Base-by-base conservation (phyloP, 2,797 vertebrate species). In the Pipistrellus kuhlii region DNA sequence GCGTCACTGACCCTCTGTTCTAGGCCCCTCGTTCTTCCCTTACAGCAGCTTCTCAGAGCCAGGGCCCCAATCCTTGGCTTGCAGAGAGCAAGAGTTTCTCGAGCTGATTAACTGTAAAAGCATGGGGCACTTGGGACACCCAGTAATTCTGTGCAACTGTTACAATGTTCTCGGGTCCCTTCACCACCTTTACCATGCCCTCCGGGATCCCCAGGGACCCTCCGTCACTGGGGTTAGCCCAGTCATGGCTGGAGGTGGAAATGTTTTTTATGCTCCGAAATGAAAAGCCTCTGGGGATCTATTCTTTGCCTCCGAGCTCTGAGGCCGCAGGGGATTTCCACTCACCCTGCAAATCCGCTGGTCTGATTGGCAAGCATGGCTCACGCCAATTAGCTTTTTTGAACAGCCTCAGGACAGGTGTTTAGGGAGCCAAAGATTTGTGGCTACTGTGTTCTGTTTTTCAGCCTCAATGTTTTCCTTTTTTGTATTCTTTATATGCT, bases 371-470 rank as follows among this genome's bases (percentile, higher is more conserved):
- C 84, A 94, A 80, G 91, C 41, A 6, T 35, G 32, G 35, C 10
- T 81, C n/a, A 11, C 8, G 53, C 59, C 89, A 92, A 59, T 93
- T 96, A 94, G 88, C 75, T 86, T 80, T 57, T 78, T 53, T 80
- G 86, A 85, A n/a, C 59, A 86, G 94, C 90, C 85, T 78, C 78
- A 73, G 91, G 85, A 82, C 94, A 96, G 89, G 32, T 85, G 55
- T 88, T 78, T 41, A 35, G 53, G 51, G 11, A 93, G 77, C 73
- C 88, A 55, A 85, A 85, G 2, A 20, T 85, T 93, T 48, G 2
- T 20, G 76, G 77, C 55, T 38, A n/a, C 38, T 38, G 9, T 35
- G 41, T 78, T 88, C 91, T 73, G n/a, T 1, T 88, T 94, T 55
- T 46, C 25, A 87, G 53, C 9, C 27, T 91, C 44, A 66, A 9